These are phyloP conservation scores for Papilio polyxenes DNA, from an alignment of 1,140 invertebrate species.

Conservation along the genomic window DNA sequence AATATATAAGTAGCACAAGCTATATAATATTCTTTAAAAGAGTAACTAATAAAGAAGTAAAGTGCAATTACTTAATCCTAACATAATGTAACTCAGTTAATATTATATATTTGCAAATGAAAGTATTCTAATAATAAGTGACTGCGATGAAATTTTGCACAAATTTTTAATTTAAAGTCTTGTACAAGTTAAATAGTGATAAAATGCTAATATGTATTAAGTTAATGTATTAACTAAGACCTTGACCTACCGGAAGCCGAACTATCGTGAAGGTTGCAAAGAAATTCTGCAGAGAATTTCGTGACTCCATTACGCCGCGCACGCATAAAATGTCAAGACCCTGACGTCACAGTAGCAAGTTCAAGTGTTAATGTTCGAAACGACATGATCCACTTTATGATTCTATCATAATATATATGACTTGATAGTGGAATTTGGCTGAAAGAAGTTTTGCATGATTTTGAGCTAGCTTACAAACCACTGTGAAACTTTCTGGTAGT, in stretches of 20 bases:
- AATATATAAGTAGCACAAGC: too few species aligned
- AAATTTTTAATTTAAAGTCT: background rate
- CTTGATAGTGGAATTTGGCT: background rate
- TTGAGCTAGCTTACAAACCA: too few species aligned
- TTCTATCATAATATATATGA: conserved; percentile 4
- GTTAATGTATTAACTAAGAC: conserved; percentile 32
- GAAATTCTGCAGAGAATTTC: conserved; percentile 58
- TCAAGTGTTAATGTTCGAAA: conserved; percentile 45
- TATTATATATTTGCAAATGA: too few species aligned
- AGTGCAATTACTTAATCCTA: too few species aligned
- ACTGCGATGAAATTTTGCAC: background rate
- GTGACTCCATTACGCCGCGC: conserved; percentile 49
- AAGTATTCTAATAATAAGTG: too few species aligned
- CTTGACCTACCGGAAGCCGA: conserved; percentile 64
- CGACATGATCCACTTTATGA: conserved; percentile 31
- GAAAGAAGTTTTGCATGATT: background rate
- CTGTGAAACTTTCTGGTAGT: too few species aligned
- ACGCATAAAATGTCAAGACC: conserved; percentile 68
- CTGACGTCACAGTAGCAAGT: conserved; percentile 49
- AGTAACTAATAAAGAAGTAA: too few species aligned
- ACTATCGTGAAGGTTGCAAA: conserved; percentile 53
- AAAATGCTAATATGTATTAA: too few species aligned
- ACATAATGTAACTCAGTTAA: too few species aligned
- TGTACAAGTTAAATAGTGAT: background rate
- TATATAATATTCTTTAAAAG: too few species aligned